Evolutionary conservation across 2,888 invertebrate genomes (phyloP).

Genomic region (Periphyllus acericola): DNA sequence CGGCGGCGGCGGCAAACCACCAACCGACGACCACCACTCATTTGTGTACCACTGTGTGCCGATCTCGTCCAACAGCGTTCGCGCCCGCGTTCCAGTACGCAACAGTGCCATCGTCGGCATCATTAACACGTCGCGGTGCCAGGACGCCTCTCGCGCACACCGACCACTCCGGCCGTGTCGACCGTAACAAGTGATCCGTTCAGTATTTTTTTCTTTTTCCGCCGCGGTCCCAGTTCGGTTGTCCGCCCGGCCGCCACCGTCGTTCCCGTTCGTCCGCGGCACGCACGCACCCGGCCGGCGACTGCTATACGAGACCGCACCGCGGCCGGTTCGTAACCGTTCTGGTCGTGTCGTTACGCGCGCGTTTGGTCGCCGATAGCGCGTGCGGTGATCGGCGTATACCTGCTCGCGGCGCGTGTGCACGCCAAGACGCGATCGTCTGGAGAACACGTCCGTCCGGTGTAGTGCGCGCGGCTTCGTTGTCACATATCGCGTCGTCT

Average conservation of each 20-base stretch:
- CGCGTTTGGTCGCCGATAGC: neutral
- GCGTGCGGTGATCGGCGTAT: too few relatives aligned
- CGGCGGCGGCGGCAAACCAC: slow-evolving; percentile 9
- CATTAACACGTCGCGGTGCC: neutral
- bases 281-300: neutral
- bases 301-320: neutral
- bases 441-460: neutral
- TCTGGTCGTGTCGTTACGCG: neutral
- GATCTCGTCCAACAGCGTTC: neutral
- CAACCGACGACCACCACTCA: neutral
- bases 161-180: neutral
- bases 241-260: neutral
- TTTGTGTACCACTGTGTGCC: neutral
- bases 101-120: neutral
- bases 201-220: too few relatives aligned
- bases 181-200: too few relatives aligned
- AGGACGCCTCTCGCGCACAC: neutral
- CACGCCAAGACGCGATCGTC: neutral
- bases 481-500: neutral
- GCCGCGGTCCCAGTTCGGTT: neutral
- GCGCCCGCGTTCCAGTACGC: neutral
- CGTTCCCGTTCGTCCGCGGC: neutral
- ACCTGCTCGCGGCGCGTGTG: neutral
- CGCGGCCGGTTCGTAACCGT: neutral
- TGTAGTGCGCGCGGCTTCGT: neutral